Conservation (phyloP, 2,888 invertebrate species). For the Epirrhoe alternata region DNA sequence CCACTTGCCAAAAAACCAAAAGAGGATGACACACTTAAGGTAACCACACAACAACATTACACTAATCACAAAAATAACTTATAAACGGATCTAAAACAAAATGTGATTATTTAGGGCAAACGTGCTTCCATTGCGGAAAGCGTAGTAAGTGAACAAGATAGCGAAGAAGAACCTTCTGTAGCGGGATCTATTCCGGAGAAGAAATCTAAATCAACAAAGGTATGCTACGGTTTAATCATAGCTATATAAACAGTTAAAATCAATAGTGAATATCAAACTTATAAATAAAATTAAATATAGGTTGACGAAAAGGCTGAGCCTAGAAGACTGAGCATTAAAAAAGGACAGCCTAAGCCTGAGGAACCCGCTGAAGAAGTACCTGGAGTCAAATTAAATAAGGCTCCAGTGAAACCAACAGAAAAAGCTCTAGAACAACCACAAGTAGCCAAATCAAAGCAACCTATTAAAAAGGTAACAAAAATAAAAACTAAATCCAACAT, state of each 20-base stretch:
- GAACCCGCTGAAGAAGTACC: slow-evolving; percentile 77
- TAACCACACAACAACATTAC: slow-evolving; percentile 66
- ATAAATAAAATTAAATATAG: slow-evolving; percentile 50
- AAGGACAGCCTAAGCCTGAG: slow-evolving; percentile 71
- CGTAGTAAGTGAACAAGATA: slow-evolving; percentile 74
- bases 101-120: slow-evolving; percentile 65
- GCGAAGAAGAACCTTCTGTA: slow-evolving; percentile 74
- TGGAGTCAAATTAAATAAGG: slow-evolving; percentile 72
- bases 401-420: slow-evolving; percentile 69
- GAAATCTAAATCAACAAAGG: slow-evolving; percentile 66
- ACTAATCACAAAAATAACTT: slow-evolving; percentile 38
- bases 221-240: slow-evolving; percentile 23
- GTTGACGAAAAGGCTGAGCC: slow-evolving; percentile 67
- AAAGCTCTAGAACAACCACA: slow-evolving; percentile 71
- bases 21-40: slow-evolving; percentile 78
- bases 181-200: slow-evolving; percentile 69
- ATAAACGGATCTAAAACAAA: slow-evolving; percentile 24
- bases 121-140: slow-evolving; percentile 77
- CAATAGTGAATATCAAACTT: background rate
- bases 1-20: slow-evolving; percentile 81
- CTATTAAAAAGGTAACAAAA: slow-evolving; percentile 69
- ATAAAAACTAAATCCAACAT: background rate
- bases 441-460: slow-evolving; percentile 70
- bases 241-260: slow-evolving; percentile 12
- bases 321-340: slow-evolving; percentile 73